Percentiles rank a stretch among this genome's conserved stretches.
Conservation (phyloP, 2,888 invertebrate genomes). For the Athetis lepigone region DNA sequence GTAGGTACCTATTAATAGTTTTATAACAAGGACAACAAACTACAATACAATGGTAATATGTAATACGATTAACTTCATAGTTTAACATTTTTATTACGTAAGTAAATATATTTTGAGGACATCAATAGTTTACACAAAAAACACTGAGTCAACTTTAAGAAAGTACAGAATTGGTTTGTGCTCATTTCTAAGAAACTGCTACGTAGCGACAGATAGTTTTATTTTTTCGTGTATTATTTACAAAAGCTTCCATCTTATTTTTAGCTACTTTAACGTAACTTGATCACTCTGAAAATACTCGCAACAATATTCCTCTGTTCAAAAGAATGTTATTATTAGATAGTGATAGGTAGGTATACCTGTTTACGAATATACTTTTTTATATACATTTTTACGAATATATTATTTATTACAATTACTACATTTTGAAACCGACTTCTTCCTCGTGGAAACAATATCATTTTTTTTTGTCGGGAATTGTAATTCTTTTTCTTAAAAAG, state of each 20-base stretch:
- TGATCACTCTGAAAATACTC: not conserved
- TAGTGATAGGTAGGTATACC: not conserved
- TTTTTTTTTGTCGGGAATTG: too few relatives aligned
- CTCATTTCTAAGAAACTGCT: not conserved
- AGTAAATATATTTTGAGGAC: too few relatives aligned
- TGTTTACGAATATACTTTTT: not conserved
- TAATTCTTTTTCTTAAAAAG: too few relatives aligned
- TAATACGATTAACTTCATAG: not conserved
- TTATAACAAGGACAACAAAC: not conserved
- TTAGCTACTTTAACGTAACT: not conserved
- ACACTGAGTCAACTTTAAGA: too few relatives aligned
- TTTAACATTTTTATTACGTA: conserved; percentile 4
- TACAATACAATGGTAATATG: conserved; percentile 1
- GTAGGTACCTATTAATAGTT: conserved; percentile 31
- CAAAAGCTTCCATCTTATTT: not conserved
- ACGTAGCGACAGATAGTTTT: not conserved
- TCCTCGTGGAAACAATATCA: too few relatives aligned
- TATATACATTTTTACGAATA: too few relatives aligned
- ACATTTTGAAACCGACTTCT: too few relatives aligned
- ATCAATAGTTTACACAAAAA: too few relatives aligned
- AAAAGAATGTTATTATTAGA: not conserved
- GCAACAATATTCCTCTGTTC: not conserved
- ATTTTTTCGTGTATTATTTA: not conserved
- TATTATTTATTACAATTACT: too few relatives aligned
- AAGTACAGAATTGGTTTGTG: too few relatives aligned